Conservation (phyloP, 2,888 invertebrate genomes). For the Rhopalosiphum nymphaeae region DNA sequence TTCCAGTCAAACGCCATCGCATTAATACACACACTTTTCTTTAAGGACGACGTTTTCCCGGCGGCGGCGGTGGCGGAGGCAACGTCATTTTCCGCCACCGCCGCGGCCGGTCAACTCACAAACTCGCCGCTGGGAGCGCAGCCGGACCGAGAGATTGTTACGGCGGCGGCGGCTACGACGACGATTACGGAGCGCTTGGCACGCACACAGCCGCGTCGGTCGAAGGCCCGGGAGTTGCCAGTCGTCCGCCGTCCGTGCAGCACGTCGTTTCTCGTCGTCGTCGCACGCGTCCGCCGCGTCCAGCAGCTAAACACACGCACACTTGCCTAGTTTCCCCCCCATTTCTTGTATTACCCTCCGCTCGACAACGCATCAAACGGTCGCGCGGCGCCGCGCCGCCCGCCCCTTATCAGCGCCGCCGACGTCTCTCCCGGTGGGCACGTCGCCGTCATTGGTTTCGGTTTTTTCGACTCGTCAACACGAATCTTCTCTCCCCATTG, state of each 20-base stretch:
- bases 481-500: not conserved
- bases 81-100: not conserved
- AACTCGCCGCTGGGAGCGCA: constrained; percentile 39
- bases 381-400: not conserved
- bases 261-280: not conserved
- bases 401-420: constrained; percentile 14
- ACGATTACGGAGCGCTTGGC: not conserved
- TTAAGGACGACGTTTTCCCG: not conserved
- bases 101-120: not conserved
- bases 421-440: constrained; percentile 11
- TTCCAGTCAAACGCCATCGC: constrained; percentile 3
- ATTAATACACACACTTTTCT: constrained; percentile 3
- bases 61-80: not conserved
- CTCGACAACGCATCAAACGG: not conserved
- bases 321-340: not conserved
- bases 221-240: constrained; percentile 44
- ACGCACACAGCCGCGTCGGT: not conserved
- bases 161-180: not conserved
- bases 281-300: constrained; percentile 1
- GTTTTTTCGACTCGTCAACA: constrained; percentile 9
- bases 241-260: constrained; percentile 12
- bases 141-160: not conserved
- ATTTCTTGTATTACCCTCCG: not conserved
- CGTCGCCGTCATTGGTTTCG: constrained; percentile 5
- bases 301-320: not conserved